Conservation (phyloP, 2,888 invertebrate genomes). For the Argyresthia albistria region DNA sequence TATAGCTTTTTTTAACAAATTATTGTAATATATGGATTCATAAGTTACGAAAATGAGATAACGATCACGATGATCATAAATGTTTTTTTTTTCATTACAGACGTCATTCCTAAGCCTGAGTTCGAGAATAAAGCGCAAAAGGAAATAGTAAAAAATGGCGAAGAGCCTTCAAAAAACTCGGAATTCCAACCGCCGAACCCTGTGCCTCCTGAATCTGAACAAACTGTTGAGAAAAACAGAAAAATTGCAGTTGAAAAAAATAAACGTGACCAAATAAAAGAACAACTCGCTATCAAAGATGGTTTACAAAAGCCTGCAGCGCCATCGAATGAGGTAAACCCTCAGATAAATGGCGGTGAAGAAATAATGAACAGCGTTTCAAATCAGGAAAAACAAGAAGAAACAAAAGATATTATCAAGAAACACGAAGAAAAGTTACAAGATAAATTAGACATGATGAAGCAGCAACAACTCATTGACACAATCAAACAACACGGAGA, state of each 20-base stretch:
- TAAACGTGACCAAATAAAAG: background rate
- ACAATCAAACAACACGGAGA: conserved; percentile 78
- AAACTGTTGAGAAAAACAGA: conserved; percentile 51
- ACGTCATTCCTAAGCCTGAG: too few relatives aligned
- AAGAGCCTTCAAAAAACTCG: conserved; percentile 40
- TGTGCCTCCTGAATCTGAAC: conserved; percentile 49
- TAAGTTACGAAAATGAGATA: too few relatives aligned
- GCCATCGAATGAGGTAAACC: conserved; percentile 46
- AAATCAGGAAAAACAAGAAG: conserved; percentile 2
- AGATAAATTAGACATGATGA: conserved; percentile 40
- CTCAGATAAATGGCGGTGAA: conserved; percentile 30
- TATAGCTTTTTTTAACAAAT: too few relatives aligned
- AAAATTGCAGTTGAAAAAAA: conserved; percentile 39
- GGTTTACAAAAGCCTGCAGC: conserved; percentile 28
- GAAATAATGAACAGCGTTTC: conserved; percentile 14
- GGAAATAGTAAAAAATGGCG: conserved; percentile 12
- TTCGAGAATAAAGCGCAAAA: too few relatives aligned
- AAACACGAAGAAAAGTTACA: conserved; percentile 17
- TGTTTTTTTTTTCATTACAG: too few relatives aligned
- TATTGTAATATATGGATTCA: too few relatives aligned
- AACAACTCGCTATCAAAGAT: conserved; percentile 28
- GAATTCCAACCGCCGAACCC: conserved; percentile 60
- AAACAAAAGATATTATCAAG: conserved; percentile 11
- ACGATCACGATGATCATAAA: too few relatives aligned
- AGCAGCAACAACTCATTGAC: conserved; percentile 69